phyloP scores from a whole-genome alignment of 2,888 invertebrate genomes.

The Sinhomidia bicolor region DNA sequence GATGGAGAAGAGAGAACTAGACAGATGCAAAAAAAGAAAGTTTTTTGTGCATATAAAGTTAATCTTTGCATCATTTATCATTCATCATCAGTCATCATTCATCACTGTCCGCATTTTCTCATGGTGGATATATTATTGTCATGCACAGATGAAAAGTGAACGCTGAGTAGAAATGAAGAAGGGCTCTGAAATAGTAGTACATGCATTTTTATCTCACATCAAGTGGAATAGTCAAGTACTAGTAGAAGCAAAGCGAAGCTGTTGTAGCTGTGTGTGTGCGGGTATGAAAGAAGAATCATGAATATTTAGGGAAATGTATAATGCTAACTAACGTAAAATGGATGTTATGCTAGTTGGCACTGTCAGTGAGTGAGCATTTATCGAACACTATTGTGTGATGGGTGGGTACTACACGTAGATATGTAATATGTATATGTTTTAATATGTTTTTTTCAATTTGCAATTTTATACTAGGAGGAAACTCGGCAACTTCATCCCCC shows the following conservation, averaged over 20 bases:
- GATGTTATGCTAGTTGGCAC: neutral
- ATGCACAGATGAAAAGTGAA: neutral
- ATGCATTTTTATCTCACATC: neutral
- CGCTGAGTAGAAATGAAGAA: neutral
- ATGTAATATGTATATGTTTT: too few species aligned
- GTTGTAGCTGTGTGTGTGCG: neutral
- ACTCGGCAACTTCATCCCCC: constrained; percentile 47
- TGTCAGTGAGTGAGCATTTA: too few species aligned
- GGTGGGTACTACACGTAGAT: neutral
- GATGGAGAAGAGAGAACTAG: neutral
- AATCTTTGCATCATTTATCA: constrained; percentile 72
- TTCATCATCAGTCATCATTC: constrained; percentile 72
- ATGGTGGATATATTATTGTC: constrained; percentile 10
- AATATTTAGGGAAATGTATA: neutral
- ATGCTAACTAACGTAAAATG: neutral
- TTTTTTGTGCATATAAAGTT: constrained; percentile 49
- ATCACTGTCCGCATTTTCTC: constrained; percentile 64
- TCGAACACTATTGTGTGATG: too few species aligned
- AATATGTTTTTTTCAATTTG: neutral
- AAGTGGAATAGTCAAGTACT: constrained; percentile 1
- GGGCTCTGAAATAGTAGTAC: neutral
- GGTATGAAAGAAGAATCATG: neutral
- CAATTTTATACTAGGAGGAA: constrained; percentile 32
- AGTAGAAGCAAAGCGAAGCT: neutral
- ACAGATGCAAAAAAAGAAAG: neutral